Percentiles rank a stretch among this genome's conserved stretches.
Conservation (phyloP, 2,797 vertebrate species). For the Micrastur ruficollis region DNA sequence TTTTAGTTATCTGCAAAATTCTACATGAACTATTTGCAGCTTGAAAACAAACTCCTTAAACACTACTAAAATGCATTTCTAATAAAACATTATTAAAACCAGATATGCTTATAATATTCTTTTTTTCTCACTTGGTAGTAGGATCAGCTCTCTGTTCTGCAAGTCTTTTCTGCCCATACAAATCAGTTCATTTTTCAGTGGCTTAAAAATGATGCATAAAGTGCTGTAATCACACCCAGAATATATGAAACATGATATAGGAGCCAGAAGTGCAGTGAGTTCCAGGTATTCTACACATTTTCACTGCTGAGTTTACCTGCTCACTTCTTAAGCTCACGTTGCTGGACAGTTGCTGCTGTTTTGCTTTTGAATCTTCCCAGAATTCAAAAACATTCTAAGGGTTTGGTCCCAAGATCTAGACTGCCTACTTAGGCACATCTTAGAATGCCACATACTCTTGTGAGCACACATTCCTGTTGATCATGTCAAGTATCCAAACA, state of each 20-base stretch:
- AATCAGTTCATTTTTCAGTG: not conserved
- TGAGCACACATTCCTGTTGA: not conserved
- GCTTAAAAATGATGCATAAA: not conserved
- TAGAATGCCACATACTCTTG: not conserved
- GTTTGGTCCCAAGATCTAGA: not conserved
- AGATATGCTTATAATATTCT: not conserved
- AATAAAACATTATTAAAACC: conserved; percentile 43
- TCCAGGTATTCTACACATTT: not conserved
- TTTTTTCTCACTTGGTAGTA: not conserved
- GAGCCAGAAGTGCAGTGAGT: not conserved
- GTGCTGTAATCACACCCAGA: not conserved
- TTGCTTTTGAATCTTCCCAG: not conserved
- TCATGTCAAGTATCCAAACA: not conserved
- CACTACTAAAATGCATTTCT: not conserved
- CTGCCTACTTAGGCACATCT: not conserved
- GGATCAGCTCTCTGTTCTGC: not conserved
- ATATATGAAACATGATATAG: not conserved
- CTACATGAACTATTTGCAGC: not conserved
- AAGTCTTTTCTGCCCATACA: not conserved
- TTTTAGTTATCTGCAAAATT: not conserved
- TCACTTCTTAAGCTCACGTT: not conserved
- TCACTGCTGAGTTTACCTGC: not conserved
- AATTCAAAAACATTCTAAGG: not conserved
- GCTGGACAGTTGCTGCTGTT: not conserved
- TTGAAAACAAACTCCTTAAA: not conserved